These are phyloP conservation scores for Triops longicaudatus DNA, from an alignment of 1,140 invertebrate species.

Conservation along the genomic window DNA sequence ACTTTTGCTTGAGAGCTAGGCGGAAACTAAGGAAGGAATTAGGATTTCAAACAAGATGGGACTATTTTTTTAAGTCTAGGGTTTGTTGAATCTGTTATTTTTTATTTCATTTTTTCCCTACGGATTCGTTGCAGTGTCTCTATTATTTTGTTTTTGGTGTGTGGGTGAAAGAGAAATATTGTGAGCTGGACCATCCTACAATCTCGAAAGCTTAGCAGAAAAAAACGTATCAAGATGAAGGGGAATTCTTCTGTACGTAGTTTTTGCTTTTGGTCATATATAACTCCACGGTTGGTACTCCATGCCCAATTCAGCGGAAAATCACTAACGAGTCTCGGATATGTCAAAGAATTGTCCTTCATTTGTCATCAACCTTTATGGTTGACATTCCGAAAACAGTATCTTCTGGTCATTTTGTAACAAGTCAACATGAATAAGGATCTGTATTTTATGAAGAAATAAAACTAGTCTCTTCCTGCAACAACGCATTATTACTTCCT, in stretches of 20 bases:
- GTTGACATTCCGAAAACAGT: neutral
- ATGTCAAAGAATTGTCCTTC: neutral
- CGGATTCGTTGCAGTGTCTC: neutral
- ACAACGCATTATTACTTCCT: neutral
- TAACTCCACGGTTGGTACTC: neutral
- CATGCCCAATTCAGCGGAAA: neutral
- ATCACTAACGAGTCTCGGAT: constrained; percentile 12
- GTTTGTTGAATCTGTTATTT: too few species aligned
- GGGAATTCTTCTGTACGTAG: neutral
- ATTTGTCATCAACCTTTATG: neutral
- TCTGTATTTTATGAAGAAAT: neutral
- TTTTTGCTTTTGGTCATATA: neutral
- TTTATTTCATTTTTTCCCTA: neutral
- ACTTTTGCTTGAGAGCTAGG: neutral
- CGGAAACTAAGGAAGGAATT: neutral
- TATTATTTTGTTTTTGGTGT: neutral
- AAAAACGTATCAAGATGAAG: neutral
- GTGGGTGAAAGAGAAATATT: neutral
- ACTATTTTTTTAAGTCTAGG: neutral
- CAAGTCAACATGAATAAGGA: neutral
- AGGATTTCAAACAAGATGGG: neutral
- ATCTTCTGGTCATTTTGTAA: neutral
- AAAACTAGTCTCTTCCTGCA: neutral
- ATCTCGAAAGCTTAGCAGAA: neutral
- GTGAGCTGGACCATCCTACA: neutral